Percentiles rank a stretch among this genome's conserved stretches.
These are phyloP conservation scores for Papilio xuthus DNA, from an alignment of 1,140 invertebrate genomes.

Conservation along the genomic window DNA sequence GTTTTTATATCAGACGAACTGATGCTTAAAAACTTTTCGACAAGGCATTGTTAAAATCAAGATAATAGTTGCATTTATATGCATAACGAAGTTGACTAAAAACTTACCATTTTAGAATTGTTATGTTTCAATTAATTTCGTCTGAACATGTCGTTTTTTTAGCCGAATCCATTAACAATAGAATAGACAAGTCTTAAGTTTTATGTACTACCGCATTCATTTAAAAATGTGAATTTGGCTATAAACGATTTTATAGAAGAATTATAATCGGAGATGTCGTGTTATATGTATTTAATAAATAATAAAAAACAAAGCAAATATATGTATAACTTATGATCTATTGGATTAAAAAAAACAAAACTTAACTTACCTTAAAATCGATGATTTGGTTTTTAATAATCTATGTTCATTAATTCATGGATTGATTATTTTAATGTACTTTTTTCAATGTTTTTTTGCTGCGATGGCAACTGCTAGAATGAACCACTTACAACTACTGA, in stretches of 20 bases:
- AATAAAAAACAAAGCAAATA: not conserved
- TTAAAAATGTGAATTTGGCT: not conserved
- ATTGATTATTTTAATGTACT: not conserved
- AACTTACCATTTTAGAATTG: not conserved
- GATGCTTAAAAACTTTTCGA: not conserved
- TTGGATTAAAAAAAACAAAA: too few relatives aligned
- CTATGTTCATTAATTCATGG: not conserved
- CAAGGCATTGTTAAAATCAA: not conserved
- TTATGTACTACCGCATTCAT: not conserved
- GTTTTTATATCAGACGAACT: slow-evolving; percentile 12
- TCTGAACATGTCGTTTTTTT: not conserved
- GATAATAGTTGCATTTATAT: not conserved
- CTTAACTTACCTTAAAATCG: not conserved
- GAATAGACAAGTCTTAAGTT: not conserved
- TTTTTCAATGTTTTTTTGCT: not conserved
- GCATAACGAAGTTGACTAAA: not conserved
- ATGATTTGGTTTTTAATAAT: not conserved
- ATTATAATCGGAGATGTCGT: not conserved
- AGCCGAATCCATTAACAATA: too few relatives aligned
- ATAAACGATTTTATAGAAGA: not conserved
- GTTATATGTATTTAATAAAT: not conserved
- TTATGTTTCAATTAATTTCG: not conserved
- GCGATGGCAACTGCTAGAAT: not conserved
- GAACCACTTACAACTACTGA: slow-evolving; percentile 19
- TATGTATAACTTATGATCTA: too few relatives aligned